Conservation (phyloP, 2,888 invertebrate genomes). For the Petrolisthes manimaculis region DNA sequence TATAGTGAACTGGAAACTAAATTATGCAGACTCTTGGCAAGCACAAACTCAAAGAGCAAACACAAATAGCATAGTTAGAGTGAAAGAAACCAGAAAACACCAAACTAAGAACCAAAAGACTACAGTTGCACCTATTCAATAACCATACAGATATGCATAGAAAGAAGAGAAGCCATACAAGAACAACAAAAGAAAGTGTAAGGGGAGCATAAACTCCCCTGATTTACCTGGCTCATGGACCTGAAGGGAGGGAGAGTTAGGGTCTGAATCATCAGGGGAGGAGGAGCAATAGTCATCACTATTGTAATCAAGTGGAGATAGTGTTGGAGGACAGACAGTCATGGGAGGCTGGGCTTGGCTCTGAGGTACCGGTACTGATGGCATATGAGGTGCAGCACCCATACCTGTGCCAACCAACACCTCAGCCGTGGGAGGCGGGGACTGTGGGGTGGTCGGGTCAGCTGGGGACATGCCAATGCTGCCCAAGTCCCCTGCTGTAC, state of each 20-base stretch:
- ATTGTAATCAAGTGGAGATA: conserved; percentile 32
- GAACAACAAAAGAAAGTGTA: neutral
- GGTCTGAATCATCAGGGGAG: conserved; percentile 11
- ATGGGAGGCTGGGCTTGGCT: conserved; percentile 1
- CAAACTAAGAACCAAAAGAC: too few species aligned
- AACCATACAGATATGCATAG: too few species aligned
- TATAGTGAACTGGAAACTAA: too few species aligned
- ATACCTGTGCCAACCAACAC: conserved; percentile 8
- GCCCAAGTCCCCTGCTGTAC: neutral
- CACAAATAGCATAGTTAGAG: too few species aligned
- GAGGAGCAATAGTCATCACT: conserved; percentile 37
- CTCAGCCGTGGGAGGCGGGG: neutral
- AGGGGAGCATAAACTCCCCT: neutral
- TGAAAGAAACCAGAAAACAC: too few species aligned
- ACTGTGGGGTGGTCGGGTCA: neutral
- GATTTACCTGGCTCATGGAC: conserved; percentile 48
- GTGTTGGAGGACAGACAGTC: conserved; percentile 33
- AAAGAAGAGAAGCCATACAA: neutral
- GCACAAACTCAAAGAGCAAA: too few species aligned
- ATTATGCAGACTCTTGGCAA: too few species aligned
- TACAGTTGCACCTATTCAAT: too few species aligned
- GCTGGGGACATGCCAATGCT: neutral
- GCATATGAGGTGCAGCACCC: conserved; percentile 28
- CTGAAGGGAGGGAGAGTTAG: conserved; percentile 51
- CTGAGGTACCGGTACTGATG: conserved; percentile 2